phyloP scores from a whole-genome alignment of 2,888 invertebrate genomes.

The Metopia argyrocephala region DNA sequence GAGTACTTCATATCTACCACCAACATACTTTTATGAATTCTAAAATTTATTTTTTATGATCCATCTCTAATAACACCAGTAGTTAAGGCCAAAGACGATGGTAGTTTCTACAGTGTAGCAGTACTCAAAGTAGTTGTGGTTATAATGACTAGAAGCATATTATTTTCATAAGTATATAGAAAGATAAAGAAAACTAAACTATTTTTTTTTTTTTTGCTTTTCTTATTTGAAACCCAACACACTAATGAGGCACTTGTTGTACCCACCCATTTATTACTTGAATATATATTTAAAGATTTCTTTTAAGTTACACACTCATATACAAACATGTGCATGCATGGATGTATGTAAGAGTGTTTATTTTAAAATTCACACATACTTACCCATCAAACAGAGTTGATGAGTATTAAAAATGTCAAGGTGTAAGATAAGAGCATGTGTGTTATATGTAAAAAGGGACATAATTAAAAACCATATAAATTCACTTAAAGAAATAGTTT shows the following conservation, averaged over 20 bases:
- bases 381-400: neutral
- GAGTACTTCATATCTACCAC: neutral
- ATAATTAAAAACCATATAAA: neutral
- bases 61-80: too few species aligned
- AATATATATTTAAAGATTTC: neutral
- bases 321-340: conserved; percentile 3
- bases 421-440: conserved; percentile 19
- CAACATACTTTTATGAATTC: neutral
- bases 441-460: neutral
- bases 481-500: neutral
- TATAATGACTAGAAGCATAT: conserved; percentile 30
- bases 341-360: neutral
- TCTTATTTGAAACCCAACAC: neutral
- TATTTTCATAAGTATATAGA: neutral
- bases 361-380: neutral
- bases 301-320: neutral
- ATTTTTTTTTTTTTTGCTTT: neutral
- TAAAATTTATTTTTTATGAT: too few species aligned
- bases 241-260: conserved; percentile 61
- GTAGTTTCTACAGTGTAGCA: neutral
- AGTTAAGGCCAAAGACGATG: too few species aligned
- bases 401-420: conserved; percentile 43
- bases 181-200: conserved; percentile 21
- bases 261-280: conserved; percentile 30
- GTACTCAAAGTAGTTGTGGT: neutral